Conservation (phyloP, 2,113 vertebrate species). For the Petromus typicus region DNA sequence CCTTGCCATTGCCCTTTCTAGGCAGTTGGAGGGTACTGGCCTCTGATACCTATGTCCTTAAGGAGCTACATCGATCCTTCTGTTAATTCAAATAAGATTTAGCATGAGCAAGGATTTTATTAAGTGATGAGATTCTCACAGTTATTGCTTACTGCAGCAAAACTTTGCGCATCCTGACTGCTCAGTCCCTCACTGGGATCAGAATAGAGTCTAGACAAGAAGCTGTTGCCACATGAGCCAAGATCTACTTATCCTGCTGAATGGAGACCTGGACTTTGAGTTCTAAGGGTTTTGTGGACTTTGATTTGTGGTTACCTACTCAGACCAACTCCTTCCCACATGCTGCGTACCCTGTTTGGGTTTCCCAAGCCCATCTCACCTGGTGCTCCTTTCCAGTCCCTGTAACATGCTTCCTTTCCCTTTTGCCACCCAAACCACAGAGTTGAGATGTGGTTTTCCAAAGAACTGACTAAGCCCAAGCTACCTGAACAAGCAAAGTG, state of each 20-base stretch:
- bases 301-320: background rate
- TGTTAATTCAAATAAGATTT: background rate
- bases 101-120: background rate
- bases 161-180: background rate
- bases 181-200: background rate
- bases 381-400: background rate
- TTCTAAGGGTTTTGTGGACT: background rate
- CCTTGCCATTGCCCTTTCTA: too few relatives aligned
- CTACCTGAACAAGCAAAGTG: slow-evolving; percentile 13
- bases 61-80: background rate
- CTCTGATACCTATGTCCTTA: too few relatives aligned
- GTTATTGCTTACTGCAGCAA: slow-evolving; percentile 5
- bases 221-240: background rate
- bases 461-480: slow-evolving; percentile 45
- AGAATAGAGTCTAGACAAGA: background rate
- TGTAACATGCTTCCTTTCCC: slow-evolving; percentile 48
- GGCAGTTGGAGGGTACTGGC: too few relatives aligned
- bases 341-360: background rate
- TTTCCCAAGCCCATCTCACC: background rate
- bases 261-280: background rate
- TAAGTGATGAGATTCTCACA: background rate
- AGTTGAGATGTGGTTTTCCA: slow-evolving; percentile 53
- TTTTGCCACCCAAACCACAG: slow-evolving; percentile 17
- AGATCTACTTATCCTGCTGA: background rate
- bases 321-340: background rate